Conservation (phyloP, 2,113 vertebrate species). For the Xenopus borealis region DNA sequence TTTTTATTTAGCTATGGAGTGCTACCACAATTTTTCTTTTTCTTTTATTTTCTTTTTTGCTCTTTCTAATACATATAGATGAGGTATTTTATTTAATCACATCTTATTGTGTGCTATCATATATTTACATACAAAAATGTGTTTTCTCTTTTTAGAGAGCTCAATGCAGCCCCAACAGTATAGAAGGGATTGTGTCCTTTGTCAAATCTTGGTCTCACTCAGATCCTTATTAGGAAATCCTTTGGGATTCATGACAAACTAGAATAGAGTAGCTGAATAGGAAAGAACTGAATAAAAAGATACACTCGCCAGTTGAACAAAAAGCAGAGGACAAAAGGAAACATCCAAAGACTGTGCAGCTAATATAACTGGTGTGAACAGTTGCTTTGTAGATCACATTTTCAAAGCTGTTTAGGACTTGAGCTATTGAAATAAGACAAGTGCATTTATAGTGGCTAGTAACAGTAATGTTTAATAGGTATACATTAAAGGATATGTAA, state of each 20-base stretch:
- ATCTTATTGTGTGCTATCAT: neutral
- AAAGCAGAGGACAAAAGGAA: slow-evolving; percentile 11
- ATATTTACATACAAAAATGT: slow-evolving; percentile 6
- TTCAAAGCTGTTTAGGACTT: slow-evolving; percentile 3
- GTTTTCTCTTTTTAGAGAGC: slow-evolving; percentile 14
- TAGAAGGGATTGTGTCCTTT: neutral
- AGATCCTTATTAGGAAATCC: slow-evolving; percentile 11
- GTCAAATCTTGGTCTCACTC: slow-evolving; percentile 4
- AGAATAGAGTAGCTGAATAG: slow-evolving; percentile 27
- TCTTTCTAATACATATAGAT: too few relatives aligned
- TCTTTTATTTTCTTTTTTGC: too few relatives aligned
- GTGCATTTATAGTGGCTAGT: too few relatives aligned
- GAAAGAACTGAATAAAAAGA: neutral
- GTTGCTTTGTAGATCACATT: neutral
- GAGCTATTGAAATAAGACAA: neutral
- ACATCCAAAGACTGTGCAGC: neutral
- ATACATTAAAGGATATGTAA: too few relatives aligned
- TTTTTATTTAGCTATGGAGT: too few relatives aligned
- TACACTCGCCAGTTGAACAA: slow-evolving; percentile 12
- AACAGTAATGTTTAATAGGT: too few relatives aligned
- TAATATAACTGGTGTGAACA: slow-evolving; percentile 25
- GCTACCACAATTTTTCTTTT: too few relatives aligned
- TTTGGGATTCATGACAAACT: slow-evolving; percentile 21
- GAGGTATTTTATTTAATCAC: too few relatives aligned
- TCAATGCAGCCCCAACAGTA: slow-evolving; percentile 8